Percentiles rank a stretch among this genome's conserved stretches.
Conservation (phyloP, 2,888 invertebrate genomes). For the Drosophila tripunctata region DNA sequence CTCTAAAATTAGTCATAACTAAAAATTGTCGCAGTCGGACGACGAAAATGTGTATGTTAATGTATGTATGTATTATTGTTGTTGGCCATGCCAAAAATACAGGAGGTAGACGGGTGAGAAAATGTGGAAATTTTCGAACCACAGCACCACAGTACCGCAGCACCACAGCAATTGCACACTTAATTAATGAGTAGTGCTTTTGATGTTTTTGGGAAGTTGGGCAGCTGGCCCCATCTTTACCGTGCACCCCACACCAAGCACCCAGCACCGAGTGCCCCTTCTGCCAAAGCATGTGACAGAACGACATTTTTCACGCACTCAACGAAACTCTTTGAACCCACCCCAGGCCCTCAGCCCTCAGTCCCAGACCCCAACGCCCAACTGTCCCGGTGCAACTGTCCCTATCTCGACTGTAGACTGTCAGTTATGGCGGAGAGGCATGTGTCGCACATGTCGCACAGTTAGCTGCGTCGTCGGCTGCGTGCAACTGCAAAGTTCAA, state of each 20-base stretch:
- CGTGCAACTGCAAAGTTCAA: slow-evolving; percentile 55
- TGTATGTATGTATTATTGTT: slow-evolving; percentile 8
- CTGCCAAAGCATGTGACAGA: slow-evolving; percentile 64
- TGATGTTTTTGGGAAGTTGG: slow-evolving; percentile 72
- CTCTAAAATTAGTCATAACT: slow-evolving; percentile 67
- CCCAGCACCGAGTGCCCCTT: not conserved
- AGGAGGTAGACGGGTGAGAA: slow-evolving; percentile 27
- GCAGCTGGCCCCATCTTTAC: slow-evolving; percentile 47
- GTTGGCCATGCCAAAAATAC: slow-evolving; percentile 56
- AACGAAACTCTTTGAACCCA: slow-evolving; percentile 66
- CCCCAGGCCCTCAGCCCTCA: slow-evolving; percentile 12
- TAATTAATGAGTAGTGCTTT: slow-evolving; percentile 82
- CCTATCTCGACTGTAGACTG: slow-evolving; percentile 15
- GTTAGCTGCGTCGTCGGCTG: slow-evolving; percentile 18
- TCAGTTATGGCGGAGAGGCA: slow-evolving; percentile 39
- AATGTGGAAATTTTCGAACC: slow-evolving; percentile 20
- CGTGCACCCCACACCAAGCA: not conserved
- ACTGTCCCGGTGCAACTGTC: slow-evolving; percentile 23
- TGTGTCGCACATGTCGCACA: slow-evolving; percentile 68
- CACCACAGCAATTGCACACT: slow-evolving; percentile 80
- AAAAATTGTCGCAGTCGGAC: slow-evolving; percentile 40
- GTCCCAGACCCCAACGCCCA: not conserved
- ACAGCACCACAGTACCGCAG: not conserved
- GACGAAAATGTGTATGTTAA: slow-evolving; percentile 29
- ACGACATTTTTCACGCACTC: slow-evolving; percentile 74